Evolutionary conservation across 1,140 invertebrate genomes (phyloP), one percentile per base, ranked within the genome.

Genomic region (Eubasilissa regina): DNA sequence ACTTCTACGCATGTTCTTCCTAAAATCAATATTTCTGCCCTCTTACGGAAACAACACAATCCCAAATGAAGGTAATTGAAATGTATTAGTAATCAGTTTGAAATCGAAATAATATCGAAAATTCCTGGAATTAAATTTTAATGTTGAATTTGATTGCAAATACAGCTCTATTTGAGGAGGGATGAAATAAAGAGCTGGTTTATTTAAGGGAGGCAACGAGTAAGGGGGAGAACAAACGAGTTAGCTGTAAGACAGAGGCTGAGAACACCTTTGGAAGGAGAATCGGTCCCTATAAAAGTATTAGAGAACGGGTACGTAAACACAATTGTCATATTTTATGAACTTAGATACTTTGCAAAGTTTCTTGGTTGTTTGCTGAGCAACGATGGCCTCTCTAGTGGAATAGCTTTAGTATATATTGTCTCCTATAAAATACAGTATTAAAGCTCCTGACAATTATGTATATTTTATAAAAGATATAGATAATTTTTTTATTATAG

Each of bases 241-340:
- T 80, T 80, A 80, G 75, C 64, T 25, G 62, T 62, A 68, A 80
- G 64, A 68, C 66, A 25, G 66, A 17, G 68, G 68, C 72, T 64
- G 60, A 64, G 6, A 35, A 64, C 35, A 13, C 19, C 35, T 44
- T 51, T 21, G 55, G 17, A 75, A 75, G 53, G 73, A 53, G 62
- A 79, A 47, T 70, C 60, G 60, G 56, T 47, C 53, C 78, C 25
- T 53, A 11, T 35, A 66, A 76, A 80, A 79, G 62, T 79, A 25
- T 45, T 25, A 17, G 48, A 3, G 60, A n/a, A 64, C 7, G 51
- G 44, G 76, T 35, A 81, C 68, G 75, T 81, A 81, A 81, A 81
- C 80, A 81, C 80, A 77, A 80, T 81, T 81, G 80, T 81, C 80
- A 81, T 81, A 81, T 81, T 81, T 81, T 81, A 81, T 81, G 75